Percentiles rank a stretch among this genome's conserved stretches.
These are phyloP conservation scores for Enteromius thamalakanensis DNA, from an alignment of 2,797 vertebrate genomes.

Conservation along the genomic window DNA sequence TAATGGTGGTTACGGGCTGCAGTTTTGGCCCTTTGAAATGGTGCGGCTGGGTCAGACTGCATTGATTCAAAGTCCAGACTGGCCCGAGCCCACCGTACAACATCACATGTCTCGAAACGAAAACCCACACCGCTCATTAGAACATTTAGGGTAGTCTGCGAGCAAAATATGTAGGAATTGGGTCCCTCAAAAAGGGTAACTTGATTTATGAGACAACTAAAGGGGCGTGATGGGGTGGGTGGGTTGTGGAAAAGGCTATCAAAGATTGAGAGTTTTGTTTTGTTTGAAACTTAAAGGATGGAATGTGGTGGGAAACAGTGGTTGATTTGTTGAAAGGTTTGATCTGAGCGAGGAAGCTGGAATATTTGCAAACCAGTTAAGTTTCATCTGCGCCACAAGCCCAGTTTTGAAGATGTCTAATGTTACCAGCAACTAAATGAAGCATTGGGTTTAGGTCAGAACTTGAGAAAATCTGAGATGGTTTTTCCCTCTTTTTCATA, in stretches of 20 bases:
- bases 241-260: constrained; percentile 30
- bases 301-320: constrained; percentile 46
- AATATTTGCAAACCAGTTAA: constrained; percentile 21
- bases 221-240: constrained; percentile 27
- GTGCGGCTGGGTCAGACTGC: constrained; percentile 61
- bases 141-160: constrained; percentile 52
- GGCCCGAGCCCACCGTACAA: constrained; percentile 47
- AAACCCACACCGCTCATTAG: constrained; percentile 60
- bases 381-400: constrained; percentile 4
- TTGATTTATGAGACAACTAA: constrained; percentile 52
- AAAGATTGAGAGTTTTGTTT: constrained; percentile 33
- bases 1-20: constrained; percentile 66
- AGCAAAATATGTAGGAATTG: constrained; percentile 54
- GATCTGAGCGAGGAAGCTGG: constrained; percentile 38
- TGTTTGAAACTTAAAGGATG: constrained; percentile 38
- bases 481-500: neutral
- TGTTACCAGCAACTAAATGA: constrained; percentile 27
- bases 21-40: constrained; percentile 77
- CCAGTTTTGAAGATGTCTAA: constrained; percentile 24
- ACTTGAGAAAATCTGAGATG: neutral
- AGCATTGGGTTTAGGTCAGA: neutral
- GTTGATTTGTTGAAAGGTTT: constrained; percentile 43
- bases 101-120: constrained; percentile 58
- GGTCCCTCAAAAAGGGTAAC: constrained; percentile 25
- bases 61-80: constrained; percentile 66